phyloP scores from a whole-genome alignment of 2,113 vertebrate genomes.

The Megaleporinus macrocephalus region DNA sequence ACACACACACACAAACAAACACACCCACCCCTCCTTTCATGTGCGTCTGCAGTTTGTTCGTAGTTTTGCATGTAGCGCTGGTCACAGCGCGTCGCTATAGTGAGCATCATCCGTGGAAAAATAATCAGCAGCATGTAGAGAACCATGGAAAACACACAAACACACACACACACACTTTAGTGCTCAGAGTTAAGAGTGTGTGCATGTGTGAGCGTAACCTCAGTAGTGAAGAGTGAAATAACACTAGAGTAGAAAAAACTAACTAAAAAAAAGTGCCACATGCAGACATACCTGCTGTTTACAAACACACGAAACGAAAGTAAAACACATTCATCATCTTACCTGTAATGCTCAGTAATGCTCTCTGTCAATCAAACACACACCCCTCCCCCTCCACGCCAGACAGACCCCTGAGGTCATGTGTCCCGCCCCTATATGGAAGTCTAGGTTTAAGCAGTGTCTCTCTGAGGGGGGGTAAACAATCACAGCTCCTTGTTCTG shows the following conservation, averaged over 20 bases:
- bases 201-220: constrained; percentile 51
- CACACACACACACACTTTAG: not conserved
- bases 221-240: constrained; percentile 55
- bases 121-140: constrained; percentile 45
- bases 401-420: too few species aligned
- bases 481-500: too few species aligned
- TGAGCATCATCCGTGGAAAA: constrained; percentile 46
- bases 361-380: constrained; percentile 40
- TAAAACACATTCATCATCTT: constrained; percentile 54
- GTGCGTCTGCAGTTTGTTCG: constrained; percentile 35
- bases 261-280: constrained; percentile 71
- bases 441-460: not conserved
- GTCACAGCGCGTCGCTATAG: constrained; percentile 55
- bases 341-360: constrained; percentile 12
- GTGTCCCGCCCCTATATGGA: not conserved
- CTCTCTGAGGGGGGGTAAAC: not conserved
- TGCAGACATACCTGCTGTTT: constrained; percentile 66
- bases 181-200: constrained; percentile 16
- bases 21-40: constrained; percentile 35
- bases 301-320: constrained; percentile 54
- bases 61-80: constrained; percentile 29
- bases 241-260: constrained; percentile 77
- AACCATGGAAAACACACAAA: constrained; percentile 24
- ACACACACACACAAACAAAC: constrained; percentile 39
- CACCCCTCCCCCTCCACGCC: constrained; percentile 49